Evolutionary conservation across 1,140 invertebrate genomes (phyloP).

Genomic region (Brachionus asplanchnoidis): DNA sequence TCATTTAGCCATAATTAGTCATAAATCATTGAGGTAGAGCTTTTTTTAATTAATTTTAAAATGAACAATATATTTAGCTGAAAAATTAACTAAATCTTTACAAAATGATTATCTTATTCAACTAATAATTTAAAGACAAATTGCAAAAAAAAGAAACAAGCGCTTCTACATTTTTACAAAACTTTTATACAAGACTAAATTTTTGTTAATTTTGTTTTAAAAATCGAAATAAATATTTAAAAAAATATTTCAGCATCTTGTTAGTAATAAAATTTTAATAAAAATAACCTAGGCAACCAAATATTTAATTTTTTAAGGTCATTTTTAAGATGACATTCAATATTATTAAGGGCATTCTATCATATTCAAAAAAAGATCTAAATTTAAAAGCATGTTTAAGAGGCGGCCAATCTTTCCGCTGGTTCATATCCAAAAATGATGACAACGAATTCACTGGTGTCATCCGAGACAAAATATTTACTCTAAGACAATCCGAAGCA

Average conservation of each 20-base stretch:
- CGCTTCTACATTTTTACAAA: no score
- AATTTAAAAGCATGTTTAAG: slow-evolving; percentile 29
- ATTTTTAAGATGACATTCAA: not conserved
- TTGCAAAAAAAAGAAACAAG: no score
- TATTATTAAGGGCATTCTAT: not conserved
- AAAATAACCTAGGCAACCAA: not conserved
- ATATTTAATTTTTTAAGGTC: not conserved
- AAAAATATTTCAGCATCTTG: not conserved
- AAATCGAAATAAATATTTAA: not conserved
- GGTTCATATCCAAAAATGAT: not conserved
- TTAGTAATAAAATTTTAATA: no score
- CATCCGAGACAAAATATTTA: not conserved
- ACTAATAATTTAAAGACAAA: no score
- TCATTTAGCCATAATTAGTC: no score
- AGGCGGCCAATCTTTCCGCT: slow-evolving; percentile 36
- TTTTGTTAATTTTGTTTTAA: not conserved
- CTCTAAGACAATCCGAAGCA: not conserved
- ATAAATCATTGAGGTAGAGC: no score
- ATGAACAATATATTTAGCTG: no score
- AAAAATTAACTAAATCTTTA: no score
- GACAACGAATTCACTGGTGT: slow-evolving; percentile 12
- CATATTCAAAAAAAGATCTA: slow-evolving; percentile 12
- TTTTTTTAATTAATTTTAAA: no score
- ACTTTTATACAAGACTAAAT: no score
- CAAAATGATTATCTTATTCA: no score